Conservation (phyloP, 2,888 invertebrate species). For the Villa cingulata region DNA sequence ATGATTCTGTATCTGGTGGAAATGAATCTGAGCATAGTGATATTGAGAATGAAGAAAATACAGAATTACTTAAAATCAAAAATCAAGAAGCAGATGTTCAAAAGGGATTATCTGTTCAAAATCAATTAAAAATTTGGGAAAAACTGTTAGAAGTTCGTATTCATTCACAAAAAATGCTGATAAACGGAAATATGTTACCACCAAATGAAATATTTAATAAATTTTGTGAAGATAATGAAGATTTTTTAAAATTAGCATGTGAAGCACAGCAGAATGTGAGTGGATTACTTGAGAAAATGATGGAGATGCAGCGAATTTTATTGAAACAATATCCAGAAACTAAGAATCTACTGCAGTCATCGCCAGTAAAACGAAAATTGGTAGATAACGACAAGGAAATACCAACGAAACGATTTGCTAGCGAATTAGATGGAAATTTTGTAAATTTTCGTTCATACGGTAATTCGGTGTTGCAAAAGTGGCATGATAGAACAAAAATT, state of each 20-base stretch:
- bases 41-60: constrained; percentile 34
- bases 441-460: constrained; percentile 52
- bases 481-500: constrained; percentile 85
- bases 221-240: constrained; percentile 35
- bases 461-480: constrained; percentile 74
- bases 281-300: constrained; percentile 48
- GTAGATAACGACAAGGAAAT: constrained; percentile 7
- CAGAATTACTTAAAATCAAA: constrained; percentile 19
- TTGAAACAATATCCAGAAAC: constrained; percentile 56
- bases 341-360: constrained; percentile 28
- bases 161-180: constrained; percentile 68
- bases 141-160: constrained; percentile 73
- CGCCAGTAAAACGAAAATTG: constrained; percentile 18
- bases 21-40: constrained; percentile 9
- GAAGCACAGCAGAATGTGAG: constrained; percentile 43
- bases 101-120: constrained; percentile 54
- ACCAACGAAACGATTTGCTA: constrained; percentile 30
- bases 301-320: constrained; percentile 45
- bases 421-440: constrained; percentile 43
- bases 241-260: constrained; percentile 40
- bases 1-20: constrained; percentile 13
- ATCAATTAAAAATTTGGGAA: constrained; percentile 70
- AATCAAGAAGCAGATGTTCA: constrained; percentile 42
- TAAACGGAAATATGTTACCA: constrained; percentile 67
- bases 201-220: constrained; percentile 40